These are phyloP conservation scores for Clavelina lepadiformis DNA, from an alignment of 23 tunicate species.

Conservation along the genomic window DNA sequence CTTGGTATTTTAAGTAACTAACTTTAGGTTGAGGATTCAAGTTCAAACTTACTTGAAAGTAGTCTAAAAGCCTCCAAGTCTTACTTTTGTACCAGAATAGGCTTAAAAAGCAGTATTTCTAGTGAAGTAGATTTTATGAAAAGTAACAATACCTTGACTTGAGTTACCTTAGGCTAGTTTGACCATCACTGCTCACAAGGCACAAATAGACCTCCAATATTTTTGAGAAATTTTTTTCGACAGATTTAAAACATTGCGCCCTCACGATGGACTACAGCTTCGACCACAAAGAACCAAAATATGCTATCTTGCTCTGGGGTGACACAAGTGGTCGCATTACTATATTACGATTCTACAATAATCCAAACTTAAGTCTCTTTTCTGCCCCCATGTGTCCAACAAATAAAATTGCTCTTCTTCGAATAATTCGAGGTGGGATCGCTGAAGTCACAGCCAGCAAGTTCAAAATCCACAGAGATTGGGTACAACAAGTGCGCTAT, in stretches of 20 bases:
- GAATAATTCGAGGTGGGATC: slow-evolving; percentile 3
- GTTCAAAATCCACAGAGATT: slow-evolving; percentile 33
- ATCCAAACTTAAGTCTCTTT: slow-evolving; percentile 38
- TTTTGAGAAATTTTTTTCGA: background rate
- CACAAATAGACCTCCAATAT: background rate
- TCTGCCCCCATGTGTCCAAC: slow-evolving; percentile 11
- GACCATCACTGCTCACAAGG: background rate
- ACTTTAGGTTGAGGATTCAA: too few relatives aligned
- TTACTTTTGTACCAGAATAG: too few relatives aligned
- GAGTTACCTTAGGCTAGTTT: background rate
- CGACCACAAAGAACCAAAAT: slow-evolving; percentile 10
- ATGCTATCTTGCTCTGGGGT: slow-evolving; percentile 29
- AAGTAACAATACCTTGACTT: background rate
- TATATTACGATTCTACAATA: slow-evolving; percentile 43
- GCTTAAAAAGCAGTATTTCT: too few relatives aligned
- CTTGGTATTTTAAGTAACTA: too few relatives aligned
- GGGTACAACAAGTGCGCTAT: slow-evolving; percentile 57
- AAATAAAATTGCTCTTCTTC: slow-evolving; percentile 1
- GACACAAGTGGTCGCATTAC: slow-evolving; percentile 45
- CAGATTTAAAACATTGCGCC: slow-evolving; percentile 40
- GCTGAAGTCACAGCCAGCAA: slow-evolving; percentile 8
- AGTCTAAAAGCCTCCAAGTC: too few relatives aligned
- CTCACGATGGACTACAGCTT: slow-evolving; percentile 49
- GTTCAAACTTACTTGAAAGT: too few relatives aligned
- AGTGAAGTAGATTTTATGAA: too few relatives aligned